These are phyloP conservation scores for Argynnis bischoffii DNA, from an alignment of 2,888 invertebrate genomes.

Conservation along the genomic window DNA sequence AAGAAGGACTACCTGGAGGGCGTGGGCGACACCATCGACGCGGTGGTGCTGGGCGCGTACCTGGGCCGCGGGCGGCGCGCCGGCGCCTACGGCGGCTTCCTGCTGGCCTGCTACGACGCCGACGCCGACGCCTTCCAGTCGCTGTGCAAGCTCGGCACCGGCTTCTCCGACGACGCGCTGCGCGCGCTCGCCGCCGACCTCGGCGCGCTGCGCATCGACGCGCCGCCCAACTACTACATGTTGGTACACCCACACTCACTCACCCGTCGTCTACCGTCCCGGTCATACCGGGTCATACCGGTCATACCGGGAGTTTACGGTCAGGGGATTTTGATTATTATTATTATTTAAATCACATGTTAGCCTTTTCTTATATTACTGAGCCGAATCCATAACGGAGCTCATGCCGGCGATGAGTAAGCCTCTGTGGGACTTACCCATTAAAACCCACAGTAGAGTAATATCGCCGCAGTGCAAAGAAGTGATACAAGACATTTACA, in stretches of 20 bases:
- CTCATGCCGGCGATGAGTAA: no score
- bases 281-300: no score
- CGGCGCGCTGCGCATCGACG: slow-evolving; percentile 87
- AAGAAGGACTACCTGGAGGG: slow-evolving; percentile 99
- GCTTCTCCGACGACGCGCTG: slow-evolving; percentile 96
- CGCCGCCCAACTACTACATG: slow-evolving; percentile 91
- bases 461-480: no score
- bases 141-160: slow-evolving; percentile 90
- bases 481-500: no score
- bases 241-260: slow-evolving; percentile 37
- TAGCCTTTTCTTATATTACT: no score
- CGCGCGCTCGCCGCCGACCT: slow-evolving; percentile 89
- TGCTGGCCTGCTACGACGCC: slow-evolving; percentile 95
- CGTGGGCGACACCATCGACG: slow-evolving; percentile 97
- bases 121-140: slow-evolving; percentile 94
- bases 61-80: slow-evolving; percentile 95
- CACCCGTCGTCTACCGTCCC: no score
- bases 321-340: no score
- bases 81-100: slow-evolving; percentile 96
- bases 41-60: slow-evolving; percentile 97
- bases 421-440: no score
- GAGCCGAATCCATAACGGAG: no score
- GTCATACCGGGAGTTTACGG: no score
- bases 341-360: no score
- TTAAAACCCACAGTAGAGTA: no score